These are phyloP conservation scores for Pogonognathellus flavescens DNA, from an alignment of 1,140 invertebrate species.

Conservation along the genomic window DNA sequence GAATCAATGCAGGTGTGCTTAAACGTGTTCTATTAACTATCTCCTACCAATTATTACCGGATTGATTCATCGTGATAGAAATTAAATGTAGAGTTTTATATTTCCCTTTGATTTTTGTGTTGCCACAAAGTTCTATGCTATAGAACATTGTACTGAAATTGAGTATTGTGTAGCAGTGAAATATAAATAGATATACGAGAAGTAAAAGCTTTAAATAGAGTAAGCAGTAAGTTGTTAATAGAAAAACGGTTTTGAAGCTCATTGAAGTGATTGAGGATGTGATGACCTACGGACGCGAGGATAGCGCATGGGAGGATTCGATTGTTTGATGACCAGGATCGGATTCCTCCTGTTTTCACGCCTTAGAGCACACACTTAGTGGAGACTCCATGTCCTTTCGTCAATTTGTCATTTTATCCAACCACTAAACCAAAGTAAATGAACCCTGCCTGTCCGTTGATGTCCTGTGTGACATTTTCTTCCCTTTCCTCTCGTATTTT, in stretches of 20 bases:
- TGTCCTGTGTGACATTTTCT: constrained; percentile 4
- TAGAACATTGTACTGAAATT: too few relatives aligned
- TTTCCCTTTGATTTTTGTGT: too few relatives aligned
- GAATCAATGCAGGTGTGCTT: too few relatives aligned
- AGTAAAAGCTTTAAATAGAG: not conserved
- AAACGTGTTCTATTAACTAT: too few relatives aligned
- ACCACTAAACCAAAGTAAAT: constrained; percentile 45
- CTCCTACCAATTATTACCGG: too few relatives aligned
- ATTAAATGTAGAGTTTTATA: too few relatives aligned
- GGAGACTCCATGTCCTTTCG: constrained; percentile 44
- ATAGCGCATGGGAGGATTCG: constrained; percentile 26
- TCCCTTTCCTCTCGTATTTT: constrained; percentile 38
- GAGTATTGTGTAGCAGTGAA: too few relatives aligned
- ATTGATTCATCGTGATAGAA: too few relatives aligned
- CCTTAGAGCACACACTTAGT: constrained; percentile 51
- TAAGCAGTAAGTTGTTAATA: not conserved
- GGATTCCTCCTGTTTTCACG: constrained; percentile 52
- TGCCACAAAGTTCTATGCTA: too few relatives aligned
- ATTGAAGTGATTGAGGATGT: constrained; percentile 42
- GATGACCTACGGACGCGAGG: constrained; percentile 3
- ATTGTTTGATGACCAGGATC: constrained; percentile 52
- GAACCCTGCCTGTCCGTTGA: constrained; percentile 17
- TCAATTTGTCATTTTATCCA: constrained; percentile 55
- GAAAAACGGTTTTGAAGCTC: too few relatives aligned
- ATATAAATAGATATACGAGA: too few relatives aligned